Conservation (phyloP, 35 echinoderm and acorn worm genomes). For the Nesometra sesokonis region DNA sequence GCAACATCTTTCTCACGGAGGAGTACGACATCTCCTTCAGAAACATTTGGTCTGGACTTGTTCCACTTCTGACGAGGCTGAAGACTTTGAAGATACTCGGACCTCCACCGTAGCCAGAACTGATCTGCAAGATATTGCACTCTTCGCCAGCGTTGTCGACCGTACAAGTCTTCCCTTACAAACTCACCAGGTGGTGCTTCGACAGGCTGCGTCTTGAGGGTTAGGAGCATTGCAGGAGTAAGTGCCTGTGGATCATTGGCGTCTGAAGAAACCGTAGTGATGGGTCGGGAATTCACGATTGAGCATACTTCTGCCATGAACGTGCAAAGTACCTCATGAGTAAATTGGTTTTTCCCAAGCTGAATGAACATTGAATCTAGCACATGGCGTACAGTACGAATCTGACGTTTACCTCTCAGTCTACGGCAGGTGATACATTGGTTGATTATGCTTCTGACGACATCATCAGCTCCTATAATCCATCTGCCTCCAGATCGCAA, state of each 20-base stretch:
- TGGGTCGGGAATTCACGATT: slow-evolving; percentile 42
- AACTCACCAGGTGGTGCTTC: slow-evolving; percentile 3
- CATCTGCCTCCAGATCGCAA: neutral
- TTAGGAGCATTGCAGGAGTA: slow-evolving; percentile 9
- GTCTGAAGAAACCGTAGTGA: slow-evolving; percentile 24
- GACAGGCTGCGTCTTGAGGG: slow-evolving; percentile 3
- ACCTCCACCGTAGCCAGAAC: slow-evolving; percentile 30
- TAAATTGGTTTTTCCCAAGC: slow-evolving; percentile 23
- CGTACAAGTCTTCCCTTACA: slow-evolving; percentile 3
- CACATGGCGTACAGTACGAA: neutral
- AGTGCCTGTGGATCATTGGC: slow-evolving; percentile 2
- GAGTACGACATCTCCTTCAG: too few species aligned
- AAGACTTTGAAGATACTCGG: slow-evolving; percentile 19
- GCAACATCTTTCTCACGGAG: too few species aligned
- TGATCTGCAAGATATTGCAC: slow-evolving; percentile 25
- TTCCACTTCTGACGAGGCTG: slow-evolving; percentile 27
- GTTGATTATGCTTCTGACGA: neutral
- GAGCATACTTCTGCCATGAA: slow-evolving; percentile 50
- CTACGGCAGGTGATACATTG: slow-evolving; percentile 1
- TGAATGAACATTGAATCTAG: slow-evolving; percentile 3
- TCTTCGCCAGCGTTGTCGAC: slow-evolving; percentile 16
- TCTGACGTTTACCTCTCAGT: slow-evolving; percentile 13
- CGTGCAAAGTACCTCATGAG: slow-evolving; percentile 36
- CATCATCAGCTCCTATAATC: neutral
- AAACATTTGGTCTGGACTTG: too few species aligned